These are phyloP conservation scores for Oreochromis spilurus DNA, from an alignment of 2,113 vertebrate species.

Conservation along the genomic window DNA sequence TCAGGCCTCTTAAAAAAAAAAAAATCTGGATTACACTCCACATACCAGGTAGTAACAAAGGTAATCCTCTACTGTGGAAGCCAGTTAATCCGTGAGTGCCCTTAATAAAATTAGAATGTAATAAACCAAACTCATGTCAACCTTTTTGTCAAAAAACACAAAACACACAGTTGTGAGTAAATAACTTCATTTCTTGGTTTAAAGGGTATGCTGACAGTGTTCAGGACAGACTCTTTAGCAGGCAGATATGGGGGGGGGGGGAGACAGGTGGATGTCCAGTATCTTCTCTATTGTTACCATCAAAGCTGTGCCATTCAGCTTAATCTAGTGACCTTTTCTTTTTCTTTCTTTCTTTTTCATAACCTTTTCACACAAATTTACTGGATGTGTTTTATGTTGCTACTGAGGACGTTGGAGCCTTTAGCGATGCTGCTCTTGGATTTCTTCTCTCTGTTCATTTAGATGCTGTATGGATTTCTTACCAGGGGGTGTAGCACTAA, in stretches of 20 bases:
- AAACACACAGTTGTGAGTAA: neutral
- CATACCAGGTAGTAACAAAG: constrained; percentile 37
- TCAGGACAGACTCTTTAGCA: neutral
- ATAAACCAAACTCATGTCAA: constrained; percentile 8
- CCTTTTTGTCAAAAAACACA: neutral
- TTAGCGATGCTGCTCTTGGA: neutral
- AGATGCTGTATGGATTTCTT: constrained; percentile 40
- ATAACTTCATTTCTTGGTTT: constrained; percentile 17
- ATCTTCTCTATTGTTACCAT: neutral
- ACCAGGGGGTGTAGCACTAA: constrained; percentile 55
- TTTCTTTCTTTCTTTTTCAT: neutral
- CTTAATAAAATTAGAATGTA: constrained; percentile 37
- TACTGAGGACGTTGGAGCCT: constrained; percentile 59
- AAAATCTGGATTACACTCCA: neutral
- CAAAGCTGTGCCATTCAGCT: constrained; percentile 12
- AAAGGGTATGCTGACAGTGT: neutral
- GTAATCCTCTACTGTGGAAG: constrained; percentile 8
- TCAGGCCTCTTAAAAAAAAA: neutral
- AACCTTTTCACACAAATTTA: neutral
- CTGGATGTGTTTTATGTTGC: constrained; percentile 38
- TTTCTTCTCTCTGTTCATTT: neutral
- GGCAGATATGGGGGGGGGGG: neutral
- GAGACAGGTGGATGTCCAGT: neutral
- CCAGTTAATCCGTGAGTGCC: constrained; percentile 3
- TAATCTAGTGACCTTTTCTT: constrained; percentile 30